Evolutionary conservation across 2,797 vertebrate genomes (phyloP), one percentile per base, ranked within the genome.

Genomic region (Hephaestus fuliginosus): DNA sequence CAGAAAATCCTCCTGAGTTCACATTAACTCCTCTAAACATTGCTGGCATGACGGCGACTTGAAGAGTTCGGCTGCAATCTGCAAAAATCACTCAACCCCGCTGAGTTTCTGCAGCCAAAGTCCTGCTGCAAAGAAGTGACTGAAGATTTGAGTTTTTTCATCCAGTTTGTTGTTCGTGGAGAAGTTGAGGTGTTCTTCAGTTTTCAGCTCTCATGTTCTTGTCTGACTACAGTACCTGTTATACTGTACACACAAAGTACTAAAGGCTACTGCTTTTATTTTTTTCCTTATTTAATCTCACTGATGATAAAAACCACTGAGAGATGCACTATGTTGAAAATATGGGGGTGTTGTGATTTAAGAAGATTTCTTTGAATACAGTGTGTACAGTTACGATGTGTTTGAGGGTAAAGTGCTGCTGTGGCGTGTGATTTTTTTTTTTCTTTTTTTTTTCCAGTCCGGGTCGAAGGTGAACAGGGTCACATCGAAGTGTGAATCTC

Each of bases 321-420:
- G 36, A 56, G 17, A 25, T 46, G 17, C 48, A 25, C 53, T 28
- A 12, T 53, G 78, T 80, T 79, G 11, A 65, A 63, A 63, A 14
- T 53, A 25, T 20, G 12, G 3, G 17, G 48, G 13, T 53, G 33
- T 58, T 3, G 63, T 49, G 11, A 17, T 62, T 33, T 7, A n/a
- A 67, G 25, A 60, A 41, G 36, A 36, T 67, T 68, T 1, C 5
- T 78, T 65, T 83, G 69, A 70, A 58, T 65, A 2, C 63, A 6
- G 68, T 33, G 18, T 80, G 76, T 79, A 13, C 60, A 22, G 69
- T 66, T 66, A 0, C 14, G 60, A 46, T 63, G 79, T 81, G 75
- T 86, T 76, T 80, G 67, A 60, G 52, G 76, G 75, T 77, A 18
- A 77, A 60, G 69, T 81, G 80, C 88, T 57, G 86, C 82, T 80